Evolutionary conservation across 2,888 invertebrate species (phyloP), one percentile per base, ranked within the genome.

Genomic region (Pyrocoelia pectoralis): DNA sequence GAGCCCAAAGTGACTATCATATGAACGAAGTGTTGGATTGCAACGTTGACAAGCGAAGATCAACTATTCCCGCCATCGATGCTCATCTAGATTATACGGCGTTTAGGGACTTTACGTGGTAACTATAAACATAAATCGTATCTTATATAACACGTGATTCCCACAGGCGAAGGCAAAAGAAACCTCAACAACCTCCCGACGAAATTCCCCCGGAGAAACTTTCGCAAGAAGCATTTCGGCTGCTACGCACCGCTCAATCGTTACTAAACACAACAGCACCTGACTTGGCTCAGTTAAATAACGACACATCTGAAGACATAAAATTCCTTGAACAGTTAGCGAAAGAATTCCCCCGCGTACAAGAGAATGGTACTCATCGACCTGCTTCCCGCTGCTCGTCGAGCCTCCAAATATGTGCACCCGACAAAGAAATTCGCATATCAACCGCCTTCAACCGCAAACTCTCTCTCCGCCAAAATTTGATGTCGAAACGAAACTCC

Each of bases 211-310:
- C 88, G 1, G 87, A 88, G 65, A 89, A 88, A 76, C 77, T 89
- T 17, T 85, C 88, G 0, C 86, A 88, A 73, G 89, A 89, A 79
- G 88, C 89, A 1, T 89, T 87, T 71, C 83, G 89, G 57, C 80
- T 89, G 63, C 83, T 88, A 71, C 83, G 89, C 66, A 89, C 88
- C 17, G 87, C 88, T 53, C 86, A 88, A 70, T 89, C 89, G 28
- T 78, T 89, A 58, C 75, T 89, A 65, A 83, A 84, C 70, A 89
- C 87, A 63, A 84, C 85, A 68, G 89, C 89, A 73, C 88, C 89
- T 1, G 87, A 87, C 68, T 76, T 88, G 38, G 81, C 83, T 12
- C 79, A 81, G 54, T 65, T 80, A 8, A 61, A 69, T 56, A 68
- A 69, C 24, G 68, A 72, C 18, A 69, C 68, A 1, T 70, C 73